These are phyloP conservation scores for western clawed frog (Xenopus tropicalis) DNA, from an alignment of 2,113 vertebrate species.

Conservation along the genomic window DNA sequence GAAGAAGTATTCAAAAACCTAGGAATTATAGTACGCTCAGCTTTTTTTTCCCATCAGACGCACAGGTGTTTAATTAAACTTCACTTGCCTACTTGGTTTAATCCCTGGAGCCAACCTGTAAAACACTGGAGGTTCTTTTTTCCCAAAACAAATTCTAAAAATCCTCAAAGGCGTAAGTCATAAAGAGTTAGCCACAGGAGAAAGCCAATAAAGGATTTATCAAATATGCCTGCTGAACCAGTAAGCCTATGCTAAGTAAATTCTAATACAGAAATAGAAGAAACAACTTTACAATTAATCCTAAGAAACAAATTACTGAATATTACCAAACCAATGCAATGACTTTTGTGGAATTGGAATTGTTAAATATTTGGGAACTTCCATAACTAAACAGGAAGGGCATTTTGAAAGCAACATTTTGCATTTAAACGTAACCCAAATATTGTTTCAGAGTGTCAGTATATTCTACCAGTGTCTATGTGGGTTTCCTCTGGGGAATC, in stretches of 20 bases:
- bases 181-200: conserved; percentile 48
- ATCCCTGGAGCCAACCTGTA: conserved; percentile 55
- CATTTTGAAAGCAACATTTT: too few species aligned
- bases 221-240: conserved; percentile 50
- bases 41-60: conserved; percentile 54
- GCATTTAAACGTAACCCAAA: too few species aligned
- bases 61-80: conserved; percentile 62
- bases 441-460: too few species aligned
- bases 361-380: not conserved
- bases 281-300: conserved; percentile 45
- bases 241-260: conserved; percentile 42
- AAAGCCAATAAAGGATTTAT: conserved; percentile 53
- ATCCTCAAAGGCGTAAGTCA: conserved; percentile 49
- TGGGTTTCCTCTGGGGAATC: too few species aligned
- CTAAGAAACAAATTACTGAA: conserved; percentile 31
- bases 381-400: too few species aligned
- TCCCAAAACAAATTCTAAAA: conserved; percentile 58
- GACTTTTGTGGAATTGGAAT: conserved; percentile 5
- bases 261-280: conserved; percentile 24
- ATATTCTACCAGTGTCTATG: too few species aligned
- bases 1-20: conserved; percentile 48
- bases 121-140: conserved; percentile 53
- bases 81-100: conserved; percentile 55
- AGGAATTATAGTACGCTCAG: conserved; percentile 50
- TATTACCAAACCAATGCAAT: conserved; percentile 31